Conservation (phyloP, 2,888 invertebrate genomes). For the Rhogogaster chlorosoma region DNA sequence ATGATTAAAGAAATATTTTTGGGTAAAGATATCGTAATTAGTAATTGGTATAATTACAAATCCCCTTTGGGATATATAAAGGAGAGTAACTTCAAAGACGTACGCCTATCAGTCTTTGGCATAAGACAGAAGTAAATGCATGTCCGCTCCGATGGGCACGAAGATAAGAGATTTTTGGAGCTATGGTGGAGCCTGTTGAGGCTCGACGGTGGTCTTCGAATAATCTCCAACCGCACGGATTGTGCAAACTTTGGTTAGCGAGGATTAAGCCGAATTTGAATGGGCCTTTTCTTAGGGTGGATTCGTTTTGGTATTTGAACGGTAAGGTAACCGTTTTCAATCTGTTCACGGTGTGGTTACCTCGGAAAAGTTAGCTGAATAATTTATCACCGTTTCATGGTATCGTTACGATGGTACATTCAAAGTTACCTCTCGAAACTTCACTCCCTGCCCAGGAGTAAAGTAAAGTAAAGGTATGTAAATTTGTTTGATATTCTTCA, state of each 20-base stretch:
- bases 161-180: slow-evolving; percentile 35
- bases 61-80: neutral
- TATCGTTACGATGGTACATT: slow-evolving; percentile 19
- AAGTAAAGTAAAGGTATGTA: slow-evolving; percentile 39
- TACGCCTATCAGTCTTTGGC: neutral
- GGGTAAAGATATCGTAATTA: slow-evolving; percentile 22
- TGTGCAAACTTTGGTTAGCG: slow-evolving; percentile 31
- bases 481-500: slow-evolving; percentile 47
- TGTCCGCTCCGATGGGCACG: neutral
- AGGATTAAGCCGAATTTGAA: slow-evolving; percentile 38
- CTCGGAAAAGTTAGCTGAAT: slow-evolving; percentile 42
- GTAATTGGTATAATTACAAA: slow-evolving; percentile 29
- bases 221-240: slow-evolving; percentile 11
- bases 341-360: slow-evolving; percentile 44
- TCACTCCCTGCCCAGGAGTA: neutral
- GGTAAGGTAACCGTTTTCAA: slow-evolving; percentile 37
- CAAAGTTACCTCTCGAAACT: neutral
- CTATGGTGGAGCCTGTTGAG: neutral
- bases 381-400: slow-evolving; percentile 43
- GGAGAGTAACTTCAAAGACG: slow-evolving; percentile 13
- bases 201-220: neutral
- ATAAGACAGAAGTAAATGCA: slow-evolving; percentile 6
- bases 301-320: slow-evolving; percentile 38
- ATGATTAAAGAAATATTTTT: slow-evolving; percentile 12
- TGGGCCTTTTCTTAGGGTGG: slow-evolving; percentile 29